Base-by-base conservation (phyloP, 2,113 vertebrate species). In the Halcyon malimbica region DNA sequence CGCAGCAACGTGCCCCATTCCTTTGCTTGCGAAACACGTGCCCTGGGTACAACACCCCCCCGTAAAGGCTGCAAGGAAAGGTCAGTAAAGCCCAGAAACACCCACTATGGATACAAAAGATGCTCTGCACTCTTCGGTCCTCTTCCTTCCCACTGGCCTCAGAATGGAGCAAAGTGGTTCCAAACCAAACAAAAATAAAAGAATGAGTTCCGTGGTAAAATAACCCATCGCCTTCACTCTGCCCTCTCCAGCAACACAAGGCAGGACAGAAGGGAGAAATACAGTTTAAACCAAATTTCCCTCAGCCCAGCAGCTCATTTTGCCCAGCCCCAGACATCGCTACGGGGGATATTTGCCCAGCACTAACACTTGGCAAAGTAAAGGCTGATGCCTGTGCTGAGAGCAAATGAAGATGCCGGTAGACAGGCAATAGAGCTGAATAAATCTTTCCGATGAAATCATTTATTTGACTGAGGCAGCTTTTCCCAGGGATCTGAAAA, bases 1-100 rank as follows among this genome's bases (percentile, higher is more conserved):
- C 3, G 4, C 60, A 57, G 71, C 59, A 31, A 33, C 2, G 0
- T 5, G 2, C 25, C 33, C 50, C 9, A 6, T 5, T 24, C 0
- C 4, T 41, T 46, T 16, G n/a, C 20, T 67, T 29, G n/a, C 24
- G 21, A 33, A 71, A 35, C 33, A 9, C 1, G 1, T 8, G 35
- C 10, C 13, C 37, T 8, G 54, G 24, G 18, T 62, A 11, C 20
- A 15, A 18, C 8, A 0, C 2, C 4, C 6, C n/a, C 41, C 68
- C 25, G 29, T 9, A 16, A 50, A 20, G 0, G 1, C 75, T 24
- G 41, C 13, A 9, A 51, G 37, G 39, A 12, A 37, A 54, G 37
- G 42, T 1, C 5, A 41, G 18, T 4, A 35, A 59, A 65, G 12
- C 33, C 56, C 33, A 74, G 33, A 39, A 65, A 46, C 33, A 39